These are phyloP conservation scores for Glossosoma conforme DNA, from an alignment of 1,140 invertebrate species.

Conservation along the genomic window DNA sequence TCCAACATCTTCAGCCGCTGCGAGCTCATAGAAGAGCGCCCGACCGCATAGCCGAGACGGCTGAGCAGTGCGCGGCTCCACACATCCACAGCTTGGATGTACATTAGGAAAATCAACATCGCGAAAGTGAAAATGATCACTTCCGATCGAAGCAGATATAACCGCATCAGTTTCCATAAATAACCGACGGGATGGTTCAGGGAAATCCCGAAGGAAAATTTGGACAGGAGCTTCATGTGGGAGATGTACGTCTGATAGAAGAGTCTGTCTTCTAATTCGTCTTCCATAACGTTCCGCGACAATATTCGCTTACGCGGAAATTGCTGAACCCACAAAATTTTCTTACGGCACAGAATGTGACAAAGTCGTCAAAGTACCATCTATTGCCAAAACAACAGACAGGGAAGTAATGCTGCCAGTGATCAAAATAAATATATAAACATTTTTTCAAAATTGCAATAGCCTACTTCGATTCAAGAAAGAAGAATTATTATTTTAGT, in stretches of 20 bases:
- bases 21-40: constrained; percentile 52
- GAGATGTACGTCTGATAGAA: constrained; percentile 78
- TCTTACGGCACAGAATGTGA: too few relatives aligned
- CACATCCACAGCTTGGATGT: constrained; percentile 72
- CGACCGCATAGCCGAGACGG: constrained; percentile 64
- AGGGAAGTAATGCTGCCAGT: too few relatives aligned
- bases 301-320: constrained; percentile 29
- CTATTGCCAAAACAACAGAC: background rate
- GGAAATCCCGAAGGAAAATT: constrained; percentile 67
- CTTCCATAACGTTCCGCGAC: constrained; percentile 61
- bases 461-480: too few relatives aligned
- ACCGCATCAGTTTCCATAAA: constrained; percentile 67
- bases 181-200: constrained; percentile 62
- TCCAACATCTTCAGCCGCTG: constrained; percentile 52
- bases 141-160: constrained; percentile 73
- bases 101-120: constrained; percentile 64
- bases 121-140: constrained; percentile 62
- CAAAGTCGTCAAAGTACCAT: too few relatives aligned
- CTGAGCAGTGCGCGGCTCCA: constrained; percentile 72
- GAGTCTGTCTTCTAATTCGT: constrained; percentile 81
- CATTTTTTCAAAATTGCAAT: too few relatives aligned
- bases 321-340: too few relatives aligned
- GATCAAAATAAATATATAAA: too few relatives aligned
- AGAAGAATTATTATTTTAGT: too few relatives aligned
- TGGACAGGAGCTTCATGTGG: constrained; percentile 76